Evolutionary conservation across 2,797 vertebrate genomes (phyloP).

Genomic region (Aselliscus stoliczkanus): DNA sequence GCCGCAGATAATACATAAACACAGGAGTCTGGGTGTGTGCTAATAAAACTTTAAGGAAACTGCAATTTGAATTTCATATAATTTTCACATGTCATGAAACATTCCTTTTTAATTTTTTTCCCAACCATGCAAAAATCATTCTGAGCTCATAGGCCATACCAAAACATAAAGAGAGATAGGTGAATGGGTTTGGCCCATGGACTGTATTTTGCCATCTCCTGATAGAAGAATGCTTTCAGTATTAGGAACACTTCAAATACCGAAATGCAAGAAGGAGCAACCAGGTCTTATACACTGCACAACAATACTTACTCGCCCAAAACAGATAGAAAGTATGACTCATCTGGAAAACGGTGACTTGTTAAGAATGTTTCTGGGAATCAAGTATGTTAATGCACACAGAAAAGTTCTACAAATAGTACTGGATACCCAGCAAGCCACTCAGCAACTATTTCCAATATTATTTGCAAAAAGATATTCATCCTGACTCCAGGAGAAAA

Average conservation of each 20-base stretch:
- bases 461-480: not conserved
- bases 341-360: not conserved
- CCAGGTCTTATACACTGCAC: not conserved
- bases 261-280: not conserved
- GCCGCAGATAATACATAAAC: not conserved
- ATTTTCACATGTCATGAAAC: conserved; percentile 1
- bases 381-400: not conserved
- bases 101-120: conserved; percentile 7
- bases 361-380: not conserved
- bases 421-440: not conserved
- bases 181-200: not conserved
- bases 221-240: conserved; percentile 17
- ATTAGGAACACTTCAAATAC: not conserved
- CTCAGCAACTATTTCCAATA: not conserved
- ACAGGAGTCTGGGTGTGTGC: not conserved
- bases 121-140: conserved; percentile 19
- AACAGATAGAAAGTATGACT: not conserved
- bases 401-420: not conserved
- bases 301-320: not conserved
- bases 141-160: not conserved
- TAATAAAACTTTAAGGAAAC: conserved; percentile 23
- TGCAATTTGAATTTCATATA: conserved; percentile 7
- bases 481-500: not conserved
- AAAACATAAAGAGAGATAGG: not conserved
- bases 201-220: not conserved